A percentile compares a stretch with the other conserved stretches of the same genome.
These are phyloP conservation scores for Rhaphigaster nebulosa DNA, from an alignment of 2,888 invertebrate genomes.

Conservation along the genomic window DNA sequence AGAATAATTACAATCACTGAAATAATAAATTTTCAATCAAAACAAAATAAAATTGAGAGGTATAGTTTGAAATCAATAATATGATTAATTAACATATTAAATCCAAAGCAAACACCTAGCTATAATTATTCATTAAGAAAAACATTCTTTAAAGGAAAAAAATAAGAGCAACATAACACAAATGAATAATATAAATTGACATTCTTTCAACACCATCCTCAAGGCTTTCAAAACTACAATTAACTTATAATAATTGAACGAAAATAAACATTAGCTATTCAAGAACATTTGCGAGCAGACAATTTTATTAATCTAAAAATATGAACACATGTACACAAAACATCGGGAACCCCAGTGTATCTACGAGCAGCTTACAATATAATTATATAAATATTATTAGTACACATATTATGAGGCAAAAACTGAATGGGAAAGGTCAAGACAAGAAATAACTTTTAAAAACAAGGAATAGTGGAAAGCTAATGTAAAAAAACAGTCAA, in stretches of 20 bases:
- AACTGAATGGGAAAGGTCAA: conserved; percentile 50
- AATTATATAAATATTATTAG: conserved; percentile 7
- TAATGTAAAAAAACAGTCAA: conserved; percentile 43
- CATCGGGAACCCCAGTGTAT: conserved; percentile 49
- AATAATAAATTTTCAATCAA: conserved; percentile 45
- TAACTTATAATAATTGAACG: conserved; percentile 43
- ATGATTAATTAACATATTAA: conserved; percentile 39
- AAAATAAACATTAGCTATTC: conserved; percentile 43
- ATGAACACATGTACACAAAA: conserved; percentile 52
- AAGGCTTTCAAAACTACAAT: conserved; percentile 53
- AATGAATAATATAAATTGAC: conserved; percentile 46
- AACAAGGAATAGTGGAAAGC: conserved; percentile 7
- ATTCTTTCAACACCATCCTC: conserved; percentile 57
- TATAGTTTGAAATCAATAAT: conserved; percentile 30
- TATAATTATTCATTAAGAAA: conserved; percentile 51
- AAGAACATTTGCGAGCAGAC: conserved; percentile 51
- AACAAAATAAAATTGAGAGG: conserved; percentile 5
- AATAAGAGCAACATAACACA: conserved; percentile 51
- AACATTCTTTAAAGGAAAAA: conserved; percentile 44
- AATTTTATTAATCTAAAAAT: conserved; percentile 50
- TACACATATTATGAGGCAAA: conserved; percentile 44
- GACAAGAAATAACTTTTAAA: conserved; percentile 41
- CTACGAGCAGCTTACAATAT: conserved; percentile 53
- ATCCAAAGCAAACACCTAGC: conserved; percentile 51
- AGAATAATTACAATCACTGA: conserved; percentile 55